A percentile compares a stretch with the other conserved stretches of the same genome.
phyloP scores from a whole-genome alignment of 2,888 invertebrate species.

The Galeruca laticollis region DNA sequence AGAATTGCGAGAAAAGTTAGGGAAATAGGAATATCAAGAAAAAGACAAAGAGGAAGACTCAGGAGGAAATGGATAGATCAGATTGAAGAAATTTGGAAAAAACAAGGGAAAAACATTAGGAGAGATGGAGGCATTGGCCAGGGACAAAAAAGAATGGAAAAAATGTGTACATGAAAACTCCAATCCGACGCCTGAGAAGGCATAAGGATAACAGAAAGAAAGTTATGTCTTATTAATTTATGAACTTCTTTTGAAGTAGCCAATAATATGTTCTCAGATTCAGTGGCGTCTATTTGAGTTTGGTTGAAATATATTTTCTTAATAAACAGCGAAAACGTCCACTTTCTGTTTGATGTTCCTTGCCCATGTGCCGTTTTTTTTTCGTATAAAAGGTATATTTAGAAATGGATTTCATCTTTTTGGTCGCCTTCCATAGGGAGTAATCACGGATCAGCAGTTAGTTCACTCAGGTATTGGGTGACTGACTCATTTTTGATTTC shows the following conservation, averaged over 20 bases:
- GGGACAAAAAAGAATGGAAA: too few species aligned
- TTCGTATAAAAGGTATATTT: background rate
- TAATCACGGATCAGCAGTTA: background rate
- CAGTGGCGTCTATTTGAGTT: background rate
- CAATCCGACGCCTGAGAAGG: too few species aligned
- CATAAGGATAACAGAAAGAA: too few species aligned
- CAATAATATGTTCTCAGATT: constrained; percentile 1
- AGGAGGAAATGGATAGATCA: too few species aligned
- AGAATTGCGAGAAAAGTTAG: too few species aligned
- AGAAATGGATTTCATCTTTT: background rate
- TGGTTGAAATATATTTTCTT: background rate
- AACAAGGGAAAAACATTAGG: too few species aligned
- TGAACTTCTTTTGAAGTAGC: constrained; percentile 1
- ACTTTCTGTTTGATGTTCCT: background rate
- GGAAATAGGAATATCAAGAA: too few species aligned
- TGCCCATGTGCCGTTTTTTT: background rate
- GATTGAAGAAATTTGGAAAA: too few species aligned
- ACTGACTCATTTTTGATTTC: background rate
- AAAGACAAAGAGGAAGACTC: too few species aligned
- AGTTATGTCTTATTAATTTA: background rate
- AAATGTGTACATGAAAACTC: too few species aligned
- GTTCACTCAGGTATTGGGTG: background rate
- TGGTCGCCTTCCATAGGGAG: background rate
- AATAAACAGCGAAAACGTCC: background rate
- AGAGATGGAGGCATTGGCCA: too few species aligned